Evolutionary conservation across 2,113 vertebrate genomes (phyloP).

Genomic region (Amazona guildingii): DNA sequence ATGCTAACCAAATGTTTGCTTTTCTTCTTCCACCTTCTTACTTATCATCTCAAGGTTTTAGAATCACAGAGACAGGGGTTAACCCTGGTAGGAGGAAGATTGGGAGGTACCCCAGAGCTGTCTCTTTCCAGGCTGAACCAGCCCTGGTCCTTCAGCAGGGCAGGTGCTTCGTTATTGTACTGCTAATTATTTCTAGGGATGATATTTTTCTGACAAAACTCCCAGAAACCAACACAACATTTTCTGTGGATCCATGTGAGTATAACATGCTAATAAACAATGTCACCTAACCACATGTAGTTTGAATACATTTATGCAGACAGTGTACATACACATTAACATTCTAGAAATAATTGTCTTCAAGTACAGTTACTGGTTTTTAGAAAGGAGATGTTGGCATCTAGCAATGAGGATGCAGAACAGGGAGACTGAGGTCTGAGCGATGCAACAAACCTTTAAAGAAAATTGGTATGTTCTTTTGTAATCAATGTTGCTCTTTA

Average conservation of each 20-base stretch:
- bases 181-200: background rate
- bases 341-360: background rate
- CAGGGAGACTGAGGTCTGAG: background rate
- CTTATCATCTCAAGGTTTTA: background rate
- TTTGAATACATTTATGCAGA: background rate
- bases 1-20: background rate
- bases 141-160: background rate
- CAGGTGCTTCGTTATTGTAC: background rate
- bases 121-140: background rate
- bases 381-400: background rate
- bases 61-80: background rate
- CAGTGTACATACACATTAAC: background rate
- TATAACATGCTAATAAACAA: background rate
- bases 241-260: background rate
- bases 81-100: background rate
- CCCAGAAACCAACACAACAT: background rate
- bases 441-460: background rate
- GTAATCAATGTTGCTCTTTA: accelerated
- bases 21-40: background rate
- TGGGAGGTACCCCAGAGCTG: accelerated
- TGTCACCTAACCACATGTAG: background rate
- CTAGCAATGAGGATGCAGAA: accelerated
- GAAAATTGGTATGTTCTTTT: background rate
- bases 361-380: background rate
- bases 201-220: background rate